A percentile compares a stretch with the other conserved stretches of the same genome.
Evolutionary conservation across 2,888 invertebrate genomes (phyloP).

Genomic region (Euplagia quadripunctaria): DNA sequence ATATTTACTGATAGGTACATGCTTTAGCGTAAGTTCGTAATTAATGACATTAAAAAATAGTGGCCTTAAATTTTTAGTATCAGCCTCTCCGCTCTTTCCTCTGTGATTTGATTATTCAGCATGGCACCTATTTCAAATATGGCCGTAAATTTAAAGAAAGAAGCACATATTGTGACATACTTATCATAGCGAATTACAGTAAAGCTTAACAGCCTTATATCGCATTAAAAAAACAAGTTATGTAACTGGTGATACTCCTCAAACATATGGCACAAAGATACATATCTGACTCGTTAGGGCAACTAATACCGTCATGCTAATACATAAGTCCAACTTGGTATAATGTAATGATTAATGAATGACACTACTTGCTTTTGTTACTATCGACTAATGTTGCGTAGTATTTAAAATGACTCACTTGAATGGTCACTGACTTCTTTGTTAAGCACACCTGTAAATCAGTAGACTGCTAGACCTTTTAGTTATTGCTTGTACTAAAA

Average conservation of each 20-base stretch:
- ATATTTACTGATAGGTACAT: background rate
- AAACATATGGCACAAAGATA: constrained; percentile 15
- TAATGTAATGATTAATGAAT: background rate
- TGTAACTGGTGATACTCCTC: constrained; percentile 24
- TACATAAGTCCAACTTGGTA: constrained; percentile 13
- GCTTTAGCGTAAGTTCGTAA: background rate
- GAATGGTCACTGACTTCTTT: constrained; percentile 3
- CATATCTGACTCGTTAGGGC: constrained; percentile 21
- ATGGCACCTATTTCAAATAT: background rate
- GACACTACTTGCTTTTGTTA: constrained; percentile 20
- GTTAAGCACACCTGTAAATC: background rate
- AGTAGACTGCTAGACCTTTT: background rate
- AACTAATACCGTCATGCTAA: constrained; percentile 40
- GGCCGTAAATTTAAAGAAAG: background rate
- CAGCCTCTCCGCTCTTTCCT: background rate
- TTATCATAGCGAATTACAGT: constrained; percentile 6
- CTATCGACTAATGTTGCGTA: constrained; percentile 22
- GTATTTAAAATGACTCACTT: constrained; percentile 16
- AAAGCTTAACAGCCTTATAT: background rate
- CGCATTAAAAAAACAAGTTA: constrained; percentile 21
- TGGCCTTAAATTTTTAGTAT: background rate
- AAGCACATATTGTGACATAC: background rate
- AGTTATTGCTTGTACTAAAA: constrained; percentile 5
- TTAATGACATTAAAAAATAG: background rate
- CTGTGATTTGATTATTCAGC: background rate